These are phyloP conservation scores for Lordiphosa mommai DNA, from an alignment of 1,140 invertebrate genomes.

Conservation along the genomic window DNA sequence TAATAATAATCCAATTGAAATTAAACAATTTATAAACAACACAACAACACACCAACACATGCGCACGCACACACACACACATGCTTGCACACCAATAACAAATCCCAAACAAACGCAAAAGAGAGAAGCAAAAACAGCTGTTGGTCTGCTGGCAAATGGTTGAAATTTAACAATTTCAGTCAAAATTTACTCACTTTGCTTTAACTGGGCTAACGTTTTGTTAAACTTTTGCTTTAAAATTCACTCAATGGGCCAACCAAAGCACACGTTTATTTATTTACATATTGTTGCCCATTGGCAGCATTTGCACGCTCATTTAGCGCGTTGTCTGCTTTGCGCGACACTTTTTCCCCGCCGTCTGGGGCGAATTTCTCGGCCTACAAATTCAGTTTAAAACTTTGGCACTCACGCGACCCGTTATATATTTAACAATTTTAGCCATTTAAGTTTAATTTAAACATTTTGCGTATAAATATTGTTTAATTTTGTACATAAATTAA, in stretches of 20 bases:
- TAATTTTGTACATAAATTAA: conserved; percentile 2
- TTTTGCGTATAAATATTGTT: conserved; percentile 21
- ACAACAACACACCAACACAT: conserved; percentile 5
- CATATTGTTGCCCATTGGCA: conserved; percentile 33
- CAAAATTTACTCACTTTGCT: conserved; percentile 18
- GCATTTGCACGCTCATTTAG: conserved; percentile 42
- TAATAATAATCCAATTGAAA: conserved; percentile 26
- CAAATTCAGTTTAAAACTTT: neutral
- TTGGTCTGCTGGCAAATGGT: conserved; percentile 27
- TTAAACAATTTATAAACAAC: conserved; percentile 35
- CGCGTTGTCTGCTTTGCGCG: conserved; percentile 43
- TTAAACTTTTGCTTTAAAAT: conserved; percentile 22
- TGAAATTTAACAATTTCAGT: conserved; percentile 11
- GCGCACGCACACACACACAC: conserved; percentile 11
- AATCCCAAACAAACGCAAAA: conserved; percentile 22
- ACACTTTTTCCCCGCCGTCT: conserved; percentile 39
- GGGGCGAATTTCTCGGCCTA: conserved; percentile 8
- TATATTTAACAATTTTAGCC: conserved; percentile 3
- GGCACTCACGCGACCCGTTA: neutral
- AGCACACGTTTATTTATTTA: conserved; percentile 54
- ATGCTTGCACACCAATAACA: conserved; percentile 1
- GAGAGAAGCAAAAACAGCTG: conserved; percentile 49
- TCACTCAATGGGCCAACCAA: neutral
- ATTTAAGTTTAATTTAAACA: conserved; percentile 3
- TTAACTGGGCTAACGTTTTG: neutral